These are phyloP conservation scores for Malurus elegans DNA, from an alignment of 2,113 vertebrate species.

Conservation along the genomic window DNA sequence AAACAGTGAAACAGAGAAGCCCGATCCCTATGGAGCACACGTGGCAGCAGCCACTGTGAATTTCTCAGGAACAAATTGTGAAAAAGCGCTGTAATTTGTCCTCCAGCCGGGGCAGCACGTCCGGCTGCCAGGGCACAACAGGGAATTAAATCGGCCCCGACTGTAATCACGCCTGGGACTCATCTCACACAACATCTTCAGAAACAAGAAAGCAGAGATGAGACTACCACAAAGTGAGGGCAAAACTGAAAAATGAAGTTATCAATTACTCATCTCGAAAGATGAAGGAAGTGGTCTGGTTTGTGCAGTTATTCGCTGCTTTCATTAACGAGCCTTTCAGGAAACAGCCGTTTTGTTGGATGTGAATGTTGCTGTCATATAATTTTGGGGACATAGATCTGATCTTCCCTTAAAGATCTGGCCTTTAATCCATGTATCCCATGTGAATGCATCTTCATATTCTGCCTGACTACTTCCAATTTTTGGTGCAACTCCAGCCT, in stretches of 20 bases:
- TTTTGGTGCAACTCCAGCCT: not conserved
- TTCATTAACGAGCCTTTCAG: not conserved
- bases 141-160: not conserved
- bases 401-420: not conserved
- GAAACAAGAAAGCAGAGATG: not conserved
- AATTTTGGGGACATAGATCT: accelerated
- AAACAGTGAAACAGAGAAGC: accelerated
- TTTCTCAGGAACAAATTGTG: not conserved
- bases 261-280: accelerated
- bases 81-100: too few species aligned
- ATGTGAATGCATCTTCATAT: accelerated
- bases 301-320: not conserved
- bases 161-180: not conserved
- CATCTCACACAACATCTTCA: accelerated
- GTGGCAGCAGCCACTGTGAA: accelerated
- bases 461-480: not conserved
- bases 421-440: accelerated
- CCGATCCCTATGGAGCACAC: accelerated
- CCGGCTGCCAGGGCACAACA: not conserved
- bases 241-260: not conserved
- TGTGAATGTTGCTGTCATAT: not conserved
- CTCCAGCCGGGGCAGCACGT: not conserved
- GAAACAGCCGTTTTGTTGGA: accelerated
- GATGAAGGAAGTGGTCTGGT: not conserved
- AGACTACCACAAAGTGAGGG: accelerated